Evolutionary conservation across 2,888 invertebrate species (phyloP).

Genomic region (Itoplectis maculator): DNA sequence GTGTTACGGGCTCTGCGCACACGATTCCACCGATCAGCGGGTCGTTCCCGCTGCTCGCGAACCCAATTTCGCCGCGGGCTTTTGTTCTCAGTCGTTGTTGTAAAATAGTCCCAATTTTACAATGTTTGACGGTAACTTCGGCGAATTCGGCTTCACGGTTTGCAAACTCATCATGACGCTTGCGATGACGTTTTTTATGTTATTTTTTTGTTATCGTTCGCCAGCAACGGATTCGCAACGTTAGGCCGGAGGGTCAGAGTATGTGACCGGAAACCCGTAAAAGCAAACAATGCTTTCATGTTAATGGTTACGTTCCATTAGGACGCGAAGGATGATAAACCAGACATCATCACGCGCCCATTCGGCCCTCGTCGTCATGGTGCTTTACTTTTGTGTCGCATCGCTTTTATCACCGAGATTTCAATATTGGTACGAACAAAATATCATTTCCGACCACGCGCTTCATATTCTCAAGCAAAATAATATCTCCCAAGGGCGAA

Average conservation of each 20-base stretch:
- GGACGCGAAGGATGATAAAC: not conserved
- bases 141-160: not conserved
- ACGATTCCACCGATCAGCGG: not conserved
- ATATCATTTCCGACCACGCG: not conserved
- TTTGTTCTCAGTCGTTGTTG: not conserved
- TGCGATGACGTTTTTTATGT: not conserved
- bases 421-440: not conserved
- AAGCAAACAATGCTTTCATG: not conserved
- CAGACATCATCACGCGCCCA: not conserved
- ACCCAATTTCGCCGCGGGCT: not conserved
- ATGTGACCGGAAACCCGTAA: not conserved
- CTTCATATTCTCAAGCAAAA: not conserved
- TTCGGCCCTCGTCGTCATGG: not conserved
- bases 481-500: not conserved
- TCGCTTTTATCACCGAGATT: not conserved
- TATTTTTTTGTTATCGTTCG: not conserved
- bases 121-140: not conserved
- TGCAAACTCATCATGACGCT: not conserved
- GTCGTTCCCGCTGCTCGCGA: not conserved
- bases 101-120: not conserved
- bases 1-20: not conserved
- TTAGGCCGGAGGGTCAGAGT: not conserved
- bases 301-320: not conserved
- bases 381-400: not conserved
- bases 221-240: not conserved